Conservation (phyloP, 2,888 invertebrate genomes). For the Lomographa bimaculata region DNA sequence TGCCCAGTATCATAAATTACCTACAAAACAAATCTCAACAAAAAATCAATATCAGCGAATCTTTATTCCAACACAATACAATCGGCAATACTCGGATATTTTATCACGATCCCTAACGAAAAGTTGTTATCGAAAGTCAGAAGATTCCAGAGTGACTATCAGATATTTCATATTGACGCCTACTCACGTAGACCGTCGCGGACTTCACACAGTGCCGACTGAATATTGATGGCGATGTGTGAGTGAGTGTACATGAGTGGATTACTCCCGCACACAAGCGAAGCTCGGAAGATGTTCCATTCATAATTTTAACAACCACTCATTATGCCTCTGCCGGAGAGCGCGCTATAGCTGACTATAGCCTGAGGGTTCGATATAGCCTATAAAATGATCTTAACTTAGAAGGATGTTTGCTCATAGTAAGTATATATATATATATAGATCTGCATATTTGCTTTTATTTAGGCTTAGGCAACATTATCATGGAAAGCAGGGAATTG, state of each 20-base stretch:
- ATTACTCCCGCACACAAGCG: conserved; percentile 46
- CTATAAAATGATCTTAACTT: conserved; percentile 35
- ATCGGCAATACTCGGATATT: too few species aligned
- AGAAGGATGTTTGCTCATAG: conserved; percentile 25
- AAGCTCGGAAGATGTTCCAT: conserved; percentile 66
- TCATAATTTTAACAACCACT: conserved; percentile 80
- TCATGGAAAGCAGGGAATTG: too few species aligned
- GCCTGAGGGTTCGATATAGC: conserved; percentile 54
- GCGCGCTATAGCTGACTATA: conserved; percentile 52
- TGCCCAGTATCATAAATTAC: too few species aligned
- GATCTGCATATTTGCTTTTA: too few species aligned
- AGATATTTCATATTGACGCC: conserved; percentile 40
- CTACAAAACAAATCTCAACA: too few species aligned
- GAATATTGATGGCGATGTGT: conserved; percentile 28
- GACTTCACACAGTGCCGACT: conserved; percentile 31
- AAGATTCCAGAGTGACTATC: conserved; percentile 40
- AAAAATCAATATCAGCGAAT: too few species aligned
- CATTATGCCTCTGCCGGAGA: conserved; percentile 63
- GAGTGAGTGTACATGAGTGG: conserved; percentile 38
- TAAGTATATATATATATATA: too few species aligned
- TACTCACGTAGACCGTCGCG: conserved; percentile 41
- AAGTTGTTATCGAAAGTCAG: conserved; percentile 25
- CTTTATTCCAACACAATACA: too few species aligned
- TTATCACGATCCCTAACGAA: conserved; percentile 17
- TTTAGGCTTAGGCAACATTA: too few species aligned